Percentiles rank a stretch among this genome's conserved stretches.
These are phyloP conservation scores for rat (Rattus norvegicus) DNA, from an alignment of 2,113 vertebrate genomes.

Conservation along the genomic window DNA sequence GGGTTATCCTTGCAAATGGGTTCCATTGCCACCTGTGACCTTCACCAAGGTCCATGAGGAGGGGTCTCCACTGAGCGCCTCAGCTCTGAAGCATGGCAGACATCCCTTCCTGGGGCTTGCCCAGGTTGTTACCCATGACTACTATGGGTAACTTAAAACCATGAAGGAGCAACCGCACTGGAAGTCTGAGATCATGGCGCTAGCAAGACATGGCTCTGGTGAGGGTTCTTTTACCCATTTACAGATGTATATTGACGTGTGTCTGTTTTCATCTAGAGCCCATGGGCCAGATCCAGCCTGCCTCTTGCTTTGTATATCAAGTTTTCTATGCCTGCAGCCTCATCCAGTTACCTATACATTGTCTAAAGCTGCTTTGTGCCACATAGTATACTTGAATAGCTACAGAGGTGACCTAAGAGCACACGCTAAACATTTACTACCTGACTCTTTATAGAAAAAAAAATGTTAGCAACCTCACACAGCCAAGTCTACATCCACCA, in stretches of 20 bases:
- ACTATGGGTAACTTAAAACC: conserved; percentile 88
- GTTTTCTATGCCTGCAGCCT: neutral
- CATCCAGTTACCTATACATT: neutral
- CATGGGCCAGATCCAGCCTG: neutral
- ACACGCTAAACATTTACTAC: conserved; percentile 4
- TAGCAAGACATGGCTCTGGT: neutral
- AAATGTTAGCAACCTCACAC: neutral
- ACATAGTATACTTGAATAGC: neutral
- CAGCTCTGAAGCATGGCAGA: conserved; percentile 89
- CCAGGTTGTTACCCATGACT: conserved; percentile 95
- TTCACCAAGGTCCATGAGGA: conserved; percentile 61
- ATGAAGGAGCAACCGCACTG: no score
- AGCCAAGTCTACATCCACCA: neutral
- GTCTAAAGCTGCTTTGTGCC: neutral
- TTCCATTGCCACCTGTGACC: conserved; percentile 77
- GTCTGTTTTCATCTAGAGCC: neutral
- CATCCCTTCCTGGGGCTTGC: conserved; percentile 95
- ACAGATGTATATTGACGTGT: neutral
- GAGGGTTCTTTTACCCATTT: neutral
- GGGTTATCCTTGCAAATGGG: conserved; percentile 86
- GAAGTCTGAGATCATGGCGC: neutral
- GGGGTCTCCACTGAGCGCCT: conserved; percentile 55
- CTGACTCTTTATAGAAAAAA: neutral
- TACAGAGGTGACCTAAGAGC: neutral
- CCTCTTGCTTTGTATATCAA: neutral